phyloP scores from a whole-genome alignment of 2,888 invertebrate genomes.

The Lithodes maja region DNA sequence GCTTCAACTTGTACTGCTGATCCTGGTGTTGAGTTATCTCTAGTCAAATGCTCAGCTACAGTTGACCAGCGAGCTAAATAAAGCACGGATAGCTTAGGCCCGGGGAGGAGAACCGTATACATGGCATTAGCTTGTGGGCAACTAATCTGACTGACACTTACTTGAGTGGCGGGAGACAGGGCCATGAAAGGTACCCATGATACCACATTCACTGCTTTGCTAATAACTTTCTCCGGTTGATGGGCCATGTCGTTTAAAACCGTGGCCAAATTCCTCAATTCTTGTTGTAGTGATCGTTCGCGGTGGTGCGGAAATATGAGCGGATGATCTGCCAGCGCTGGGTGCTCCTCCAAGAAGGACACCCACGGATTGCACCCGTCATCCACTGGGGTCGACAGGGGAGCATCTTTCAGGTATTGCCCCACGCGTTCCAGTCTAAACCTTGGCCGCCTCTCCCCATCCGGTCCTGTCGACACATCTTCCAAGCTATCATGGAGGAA shows the following conservation, averaged over 20 bases:
- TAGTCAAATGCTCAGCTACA: slow-evolving; percentile 41
- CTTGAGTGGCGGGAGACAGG: slow-evolving; percentile 41
- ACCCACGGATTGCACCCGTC: slow-evolving; percentile 76
- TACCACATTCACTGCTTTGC: slow-evolving; percentile 42
- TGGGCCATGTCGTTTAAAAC: slow-evolving; percentile 75
- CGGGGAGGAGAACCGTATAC: slow-evolving; percentile 74
- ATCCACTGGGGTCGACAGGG: slow-evolving; percentile 82
- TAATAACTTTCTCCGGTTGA: slow-evolving; percentile 58
- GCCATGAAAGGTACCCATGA: slow-evolving; percentile 54
- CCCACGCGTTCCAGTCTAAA: slow-evolving; percentile 93
- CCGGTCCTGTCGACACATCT: slow-evolving; percentile 65
- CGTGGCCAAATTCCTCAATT: slow-evolving; percentile 79
- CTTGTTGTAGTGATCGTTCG: slow-evolving; percentile 86
- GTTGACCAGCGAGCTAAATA: slow-evolving; percentile 63
- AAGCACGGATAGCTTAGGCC: slow-evolving; percentile 74
- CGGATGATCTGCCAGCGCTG: slow-evolving; percentile 82
- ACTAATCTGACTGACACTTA: slow-evolving; percentile 78
- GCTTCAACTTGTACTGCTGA: slow-evolving; percentile 54
- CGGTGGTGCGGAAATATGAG: slow-evolving; percentile 85
- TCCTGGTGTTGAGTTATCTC: slow-evolving; percentile 22
- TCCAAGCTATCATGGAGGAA: slow-evolving; percentile 78
- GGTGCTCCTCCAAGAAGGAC: slow-evolving; percentile 84
- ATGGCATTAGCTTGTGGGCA: slow-evolving; percentile 77
- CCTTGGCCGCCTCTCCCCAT: slow-evolving; percentile 75
- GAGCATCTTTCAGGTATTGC: slow-evolving; percentile 88